These are phyloP conservation scores for Capreolus pygargus DNA, from an alignment of 2,113 vertebrate species.

Conservation along the genomic window DNA sequence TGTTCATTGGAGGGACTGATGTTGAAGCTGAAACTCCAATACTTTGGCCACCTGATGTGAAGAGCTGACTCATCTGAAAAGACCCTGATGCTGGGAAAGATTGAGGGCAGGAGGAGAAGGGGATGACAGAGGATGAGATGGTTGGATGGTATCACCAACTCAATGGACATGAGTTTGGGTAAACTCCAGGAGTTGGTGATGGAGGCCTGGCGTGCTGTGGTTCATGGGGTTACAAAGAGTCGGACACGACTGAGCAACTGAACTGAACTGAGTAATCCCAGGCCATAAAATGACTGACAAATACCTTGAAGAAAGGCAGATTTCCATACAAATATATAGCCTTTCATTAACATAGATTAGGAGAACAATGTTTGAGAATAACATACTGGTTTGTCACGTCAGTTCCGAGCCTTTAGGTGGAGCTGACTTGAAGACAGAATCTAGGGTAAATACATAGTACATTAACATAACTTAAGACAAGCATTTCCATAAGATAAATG, in stretches of 20 bases:
- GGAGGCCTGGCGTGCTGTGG: rapidly evolving
- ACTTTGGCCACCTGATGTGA: not conserved
- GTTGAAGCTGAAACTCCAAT: not conserved
- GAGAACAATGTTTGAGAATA: not conserved
- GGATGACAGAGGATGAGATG: not conserved
- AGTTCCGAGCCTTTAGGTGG: not conserved
- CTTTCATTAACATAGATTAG: not conserved
- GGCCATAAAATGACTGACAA: not conserved
- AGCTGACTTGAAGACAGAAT: not conserved
- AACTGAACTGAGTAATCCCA: not conserved
- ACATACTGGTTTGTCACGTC: not conserved
- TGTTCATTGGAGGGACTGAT: not conserved
- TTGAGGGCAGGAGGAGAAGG: not conserved
- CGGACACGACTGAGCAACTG: rapidly evolving
- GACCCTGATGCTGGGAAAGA: not conserved
- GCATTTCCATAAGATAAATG: not conserved
- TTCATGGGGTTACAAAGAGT: not conserved
- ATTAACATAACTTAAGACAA: not conserved
- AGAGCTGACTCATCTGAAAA: not conserved
- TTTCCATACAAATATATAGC: not conserved
- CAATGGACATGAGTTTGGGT: not conserved
- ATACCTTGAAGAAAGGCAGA: not conserved
- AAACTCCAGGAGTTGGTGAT: not conserved
- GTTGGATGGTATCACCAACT: not conserved
- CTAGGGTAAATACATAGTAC: not conserved